Evolutionary conservation across 2,888 invertebrate species (phyloP), one percentile per base, ranked within the genome.

Genomic region (Steinernema carpocapsae): DNA sequence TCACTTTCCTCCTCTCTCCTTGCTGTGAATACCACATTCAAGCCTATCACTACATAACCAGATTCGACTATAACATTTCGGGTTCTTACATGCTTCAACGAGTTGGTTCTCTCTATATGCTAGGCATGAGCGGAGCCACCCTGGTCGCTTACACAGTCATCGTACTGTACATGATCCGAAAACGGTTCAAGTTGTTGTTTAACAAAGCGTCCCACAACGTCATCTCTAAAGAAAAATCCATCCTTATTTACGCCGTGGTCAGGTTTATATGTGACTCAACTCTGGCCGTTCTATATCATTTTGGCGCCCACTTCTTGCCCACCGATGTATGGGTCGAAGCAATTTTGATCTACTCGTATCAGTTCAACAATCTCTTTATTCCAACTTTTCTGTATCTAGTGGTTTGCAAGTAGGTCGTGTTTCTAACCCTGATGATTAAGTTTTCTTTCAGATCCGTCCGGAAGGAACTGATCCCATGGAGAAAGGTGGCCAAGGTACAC

Each of bases 311-410:
- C 14, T n/a, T 51, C 19, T 19, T 51, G 14, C 51, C 51, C 12
- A n/a, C 12, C 7, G 51, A 10, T 10, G 12, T 51, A 19, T 51
- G 51, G 51, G 51, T 51, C 51, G 51, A 51, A 51, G 51, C 51
- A 6, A 19, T 51, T 10, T 19, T 51, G 12, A 51, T 51, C 19
- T 51, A 51, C 51, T 6, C 14, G 12, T 51, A 51, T 19, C 51
- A 51, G 19, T 10, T 51, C 19, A 51, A 51, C 51, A 51, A 51
- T 51, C 51, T 51, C 14, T 51, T 51, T 19, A 51, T 51, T 51
- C 51, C 51, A 6, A 51, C 51, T 6, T 10, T 19, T 14, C 19
- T 51, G 14, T 51, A 51, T 19, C n/a, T 51, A 19, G 19, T 19
- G 12, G 51, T 51, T 10, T 51, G 51, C 51, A 19, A 6, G 51